Evolutionary conservation across 2,113 vertebrate genomes (phyloP).

Genomic region (Nanorana parkeri): DNA sequence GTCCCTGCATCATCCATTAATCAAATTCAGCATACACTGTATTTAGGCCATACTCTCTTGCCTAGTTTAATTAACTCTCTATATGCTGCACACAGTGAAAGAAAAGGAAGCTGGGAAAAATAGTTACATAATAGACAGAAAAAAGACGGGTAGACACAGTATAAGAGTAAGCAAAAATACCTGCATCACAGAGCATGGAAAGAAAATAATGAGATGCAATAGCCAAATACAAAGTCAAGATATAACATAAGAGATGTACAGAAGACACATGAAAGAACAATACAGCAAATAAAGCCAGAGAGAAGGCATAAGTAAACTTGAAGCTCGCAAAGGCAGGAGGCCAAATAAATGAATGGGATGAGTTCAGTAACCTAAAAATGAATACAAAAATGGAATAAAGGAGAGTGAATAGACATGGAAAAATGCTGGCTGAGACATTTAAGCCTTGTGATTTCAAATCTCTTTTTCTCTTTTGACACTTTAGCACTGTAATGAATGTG

Average conservation of each 20-base stretch:
- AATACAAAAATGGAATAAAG: background rate
- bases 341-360: background rate
- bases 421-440: background rate
- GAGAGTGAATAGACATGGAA: background rate
- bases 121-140: too few species aligned
- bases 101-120: background rate
- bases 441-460: too few species aligned
- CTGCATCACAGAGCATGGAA: too few species aligned
- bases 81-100: background rate
- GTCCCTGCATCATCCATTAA: constrained; percentile 32
- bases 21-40: constrained; percentile 20
- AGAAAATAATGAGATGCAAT: background rate
- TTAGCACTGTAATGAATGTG: too few species aligned
- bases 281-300: background rate
- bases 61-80: constrained; percentile 34
- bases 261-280: background rate
- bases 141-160: too few species aligned
- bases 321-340: background rate
- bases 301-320: background rate
- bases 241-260: background rate
- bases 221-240: background rate
- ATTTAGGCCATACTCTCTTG: constrained; percentile 37
- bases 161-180: too few species aligned
- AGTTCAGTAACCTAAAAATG: background rate
- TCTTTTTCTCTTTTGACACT: too few species aligned